A percentile compares a stretch with the other conserved stretches of the same genome.
phyloP scores from a whole-genome alignment of 2,888 invertebrate genomes.

The Cosmorhoe ocellata region DNA sequence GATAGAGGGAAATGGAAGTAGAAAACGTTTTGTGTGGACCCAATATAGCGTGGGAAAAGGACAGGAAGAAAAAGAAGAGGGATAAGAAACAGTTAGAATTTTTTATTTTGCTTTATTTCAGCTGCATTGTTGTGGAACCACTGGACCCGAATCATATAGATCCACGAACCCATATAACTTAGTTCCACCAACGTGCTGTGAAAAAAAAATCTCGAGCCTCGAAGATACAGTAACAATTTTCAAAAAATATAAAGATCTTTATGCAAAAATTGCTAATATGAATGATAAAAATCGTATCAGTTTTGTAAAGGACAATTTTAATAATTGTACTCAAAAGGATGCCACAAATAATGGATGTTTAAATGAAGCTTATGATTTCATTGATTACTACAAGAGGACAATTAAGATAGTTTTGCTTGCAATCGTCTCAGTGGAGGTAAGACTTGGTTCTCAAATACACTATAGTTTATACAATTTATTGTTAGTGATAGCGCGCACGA shows the following conservation, averaged over 20 bases:
- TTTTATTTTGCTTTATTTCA: constrained; percentile 1
- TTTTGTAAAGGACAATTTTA: no score
- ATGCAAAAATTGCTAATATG: not conserved
- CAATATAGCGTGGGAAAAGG: no score
- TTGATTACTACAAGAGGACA: not conserved
- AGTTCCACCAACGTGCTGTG: not conserved
- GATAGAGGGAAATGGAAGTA: no score
- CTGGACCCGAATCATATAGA: not conserved
- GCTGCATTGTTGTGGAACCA: constrained; percentile 7
- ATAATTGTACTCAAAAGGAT: not conserved
- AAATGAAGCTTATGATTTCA: not conserved
- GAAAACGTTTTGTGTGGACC: no score
- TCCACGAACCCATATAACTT: no score
- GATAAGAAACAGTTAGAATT: no score
- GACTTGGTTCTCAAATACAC: not conserved
- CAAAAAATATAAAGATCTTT: not conserved
- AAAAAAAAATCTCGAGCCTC: not conserved
- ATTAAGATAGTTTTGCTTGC: not conserved
- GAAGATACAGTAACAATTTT: not conserved
- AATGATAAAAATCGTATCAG: no score
- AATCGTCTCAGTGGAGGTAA: constrained; percentile 1
- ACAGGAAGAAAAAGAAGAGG: no score
- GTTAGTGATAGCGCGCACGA: no score
- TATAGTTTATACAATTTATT: no score
- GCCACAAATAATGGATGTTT: not conserved